A percentile compares a stretch with the other conserved stretches of the same genome.
These are phyloP conservation scores for Acromyrmex heyeri DNA, from an alignment of 1,140 invertebrate species.

Conservation along the genomic window DNA sequence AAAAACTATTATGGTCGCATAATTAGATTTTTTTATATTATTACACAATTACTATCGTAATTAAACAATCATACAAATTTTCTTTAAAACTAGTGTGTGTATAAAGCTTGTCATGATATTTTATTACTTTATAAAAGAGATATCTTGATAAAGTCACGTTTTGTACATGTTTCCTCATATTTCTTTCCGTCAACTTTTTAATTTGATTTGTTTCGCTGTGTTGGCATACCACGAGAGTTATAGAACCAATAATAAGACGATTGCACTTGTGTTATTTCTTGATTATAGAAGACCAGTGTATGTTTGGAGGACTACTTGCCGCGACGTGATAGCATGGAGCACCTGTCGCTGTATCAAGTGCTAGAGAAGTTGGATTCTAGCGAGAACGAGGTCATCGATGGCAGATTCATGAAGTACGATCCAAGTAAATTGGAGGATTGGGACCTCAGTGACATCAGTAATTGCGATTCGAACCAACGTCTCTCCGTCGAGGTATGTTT, in stretches of 20 bases:
- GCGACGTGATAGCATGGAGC: slow-evolving; percentile 82
- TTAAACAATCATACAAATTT: neutral
- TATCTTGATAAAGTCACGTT: neutral
- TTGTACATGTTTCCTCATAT: neutral
- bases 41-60: too few relatives aligned
- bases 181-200: neutral
- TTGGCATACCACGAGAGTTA: neutral
- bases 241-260: neutral
- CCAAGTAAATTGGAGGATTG: slow-evolving; percentile 85
- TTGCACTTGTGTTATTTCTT: slow-evolving; percentile 34
- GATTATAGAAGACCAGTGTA: slow-evolving; percentile 73
- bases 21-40: neutral
- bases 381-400: slow-evolving; percentile 69
- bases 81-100: neutral
- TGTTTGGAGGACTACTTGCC: slow-evolving; percentile 83
- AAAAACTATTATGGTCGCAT: neutral
- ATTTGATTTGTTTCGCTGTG: neutral
- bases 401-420: slow-evolving; percentile 83
- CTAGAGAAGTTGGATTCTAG: slow-evolving; percentile 77
- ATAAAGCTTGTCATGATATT: neutral
- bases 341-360: slow-evolving; percentile 81
- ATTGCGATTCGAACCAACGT: slow-evolving; percentile 76
- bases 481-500: slow-evolving; percentile 65
- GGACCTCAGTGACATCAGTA: slow-evolving; percentile 83
- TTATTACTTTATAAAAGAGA: neutral